These are phyloP conservation scores for Cydia fagiglandana DNA, from an alignment of 1,140 invertebrate species.

Conservation along the genomic window DNA sequence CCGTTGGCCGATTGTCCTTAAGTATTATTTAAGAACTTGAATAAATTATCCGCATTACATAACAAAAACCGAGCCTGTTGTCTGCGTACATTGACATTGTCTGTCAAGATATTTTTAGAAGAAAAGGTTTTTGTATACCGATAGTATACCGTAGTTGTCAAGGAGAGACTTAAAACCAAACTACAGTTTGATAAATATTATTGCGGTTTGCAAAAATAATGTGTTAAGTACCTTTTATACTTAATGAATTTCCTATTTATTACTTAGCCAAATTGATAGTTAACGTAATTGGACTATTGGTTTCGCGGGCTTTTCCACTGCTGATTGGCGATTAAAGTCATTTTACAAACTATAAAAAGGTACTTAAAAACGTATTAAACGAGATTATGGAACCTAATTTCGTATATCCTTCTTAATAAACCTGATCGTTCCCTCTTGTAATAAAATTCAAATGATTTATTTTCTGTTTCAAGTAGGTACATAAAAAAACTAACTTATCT, in stretches of 20 bases:
- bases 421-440: background rate
- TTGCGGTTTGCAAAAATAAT: background rate
- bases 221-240: background rate
- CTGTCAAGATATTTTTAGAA: conserved; percentile 4
- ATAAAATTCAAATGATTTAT: background rate
- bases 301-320: background rate
- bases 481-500: no score
- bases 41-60: conserved; percentile 7
- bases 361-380: conserved; percentile 12
- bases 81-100: background rate
- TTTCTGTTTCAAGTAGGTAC: no score
- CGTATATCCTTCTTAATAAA: background rate
- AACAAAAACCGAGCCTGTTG: background rate
- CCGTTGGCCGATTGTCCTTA: background rate
- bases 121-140: background rate
- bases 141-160: no score
- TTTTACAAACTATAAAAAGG: background rate
- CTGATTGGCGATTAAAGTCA: background rate
- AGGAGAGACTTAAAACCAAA: background rate
- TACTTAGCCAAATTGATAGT: background rate
- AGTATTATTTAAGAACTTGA: background rate
- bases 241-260: background rate
- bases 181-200: background rate
- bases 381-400: background rate
- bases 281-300: background rate